Evolutionary conservation across 2,888 invertebrate genomes (phyloP).

Genomic region (Bombylius discolor): DNA sequence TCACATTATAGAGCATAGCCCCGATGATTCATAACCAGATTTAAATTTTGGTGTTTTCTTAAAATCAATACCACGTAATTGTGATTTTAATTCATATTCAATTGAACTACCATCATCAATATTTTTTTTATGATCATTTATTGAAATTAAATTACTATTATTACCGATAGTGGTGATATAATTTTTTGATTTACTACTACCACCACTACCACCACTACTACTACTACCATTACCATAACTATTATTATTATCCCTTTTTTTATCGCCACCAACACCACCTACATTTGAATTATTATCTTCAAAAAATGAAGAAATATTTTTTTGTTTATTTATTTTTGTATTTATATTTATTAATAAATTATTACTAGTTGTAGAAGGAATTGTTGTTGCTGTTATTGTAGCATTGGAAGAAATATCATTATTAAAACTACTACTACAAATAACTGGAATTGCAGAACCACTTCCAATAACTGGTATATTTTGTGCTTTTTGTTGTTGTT

Average conservation of each 20-base stretch:
- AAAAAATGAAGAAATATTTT: not conserved
- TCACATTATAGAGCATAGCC: conserved; percentile 76
- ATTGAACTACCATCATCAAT: conserved; percentile 26
- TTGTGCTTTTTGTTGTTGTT: not conserved
- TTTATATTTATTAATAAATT: no score
- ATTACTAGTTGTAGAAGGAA: no score
- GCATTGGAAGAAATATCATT: not conserved
- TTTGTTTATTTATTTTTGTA: not conserved
- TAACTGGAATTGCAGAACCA: conserved; percentile 1
- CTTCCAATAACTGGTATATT: not conserved
- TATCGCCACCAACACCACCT: no score
- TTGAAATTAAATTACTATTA: not conserved
- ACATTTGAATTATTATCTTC: not conserved
- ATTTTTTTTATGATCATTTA: not conserved
- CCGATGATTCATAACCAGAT: conserved; percentile 69
- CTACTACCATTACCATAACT: no score
- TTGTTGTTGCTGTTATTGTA: not conserved
- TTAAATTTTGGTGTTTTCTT: conserved; percentile 57
- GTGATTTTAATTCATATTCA: conserved; percentile 49
- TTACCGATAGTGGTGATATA: not conserved
- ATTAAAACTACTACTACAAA: not conserved
- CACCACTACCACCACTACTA: no score
- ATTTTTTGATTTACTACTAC: not conserved
- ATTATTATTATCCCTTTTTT: not conserved
- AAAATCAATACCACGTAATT: conserved; percentile 50